A percentile compares a stretch with the other conserved stretches of the same genome.
Conservation (phyloP, 2,888 invertebrate species). For the Erebia aethiops region DNA sequence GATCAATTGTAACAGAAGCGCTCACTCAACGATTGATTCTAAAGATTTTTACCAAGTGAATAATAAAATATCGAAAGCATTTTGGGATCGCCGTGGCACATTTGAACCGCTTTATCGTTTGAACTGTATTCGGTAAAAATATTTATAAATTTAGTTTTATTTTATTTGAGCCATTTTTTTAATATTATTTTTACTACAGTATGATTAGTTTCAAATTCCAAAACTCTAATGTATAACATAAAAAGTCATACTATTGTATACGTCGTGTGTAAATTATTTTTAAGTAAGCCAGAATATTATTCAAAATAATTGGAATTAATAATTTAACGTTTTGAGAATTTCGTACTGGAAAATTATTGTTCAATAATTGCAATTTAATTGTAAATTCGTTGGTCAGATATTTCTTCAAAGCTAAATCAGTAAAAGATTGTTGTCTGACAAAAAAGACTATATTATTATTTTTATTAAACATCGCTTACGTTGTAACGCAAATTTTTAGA, state of each 20-base stretch:
- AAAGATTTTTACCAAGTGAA: constrained; percentile 2
- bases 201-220: too few species aligned
- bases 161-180: not conserved
- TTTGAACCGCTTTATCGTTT: constrained; percentile 88
- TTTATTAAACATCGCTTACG: not conserved
- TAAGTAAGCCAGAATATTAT: too few species aligned
- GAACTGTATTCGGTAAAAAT: constrained; percentile 85
- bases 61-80: constrained; percentile 77
- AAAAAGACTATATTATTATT: not conserved
- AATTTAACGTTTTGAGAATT: too few species aligned
- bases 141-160: not conserved
- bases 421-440: not conserved
- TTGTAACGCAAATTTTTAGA: constrained; percentile 58
- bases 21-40: not conserved
- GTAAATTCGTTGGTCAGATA: not conserved
- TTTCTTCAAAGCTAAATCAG: not conserved
- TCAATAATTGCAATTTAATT: too few species aligned
- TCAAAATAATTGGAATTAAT: too few species aligned
- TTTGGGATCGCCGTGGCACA: constrained; percentile 90
- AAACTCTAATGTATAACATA: too few species aligned
- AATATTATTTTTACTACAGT: not conserved
- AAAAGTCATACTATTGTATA: too few species aligned
- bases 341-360: too few species aligned
- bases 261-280: too few species aligned
- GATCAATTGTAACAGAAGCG: not conserved